A percentile compares a stretch with the other conserved stretches of the same genome.
Conservation (phyloP, 2,113 vertebrate species). For the Chionomys nivalis region DNA sequence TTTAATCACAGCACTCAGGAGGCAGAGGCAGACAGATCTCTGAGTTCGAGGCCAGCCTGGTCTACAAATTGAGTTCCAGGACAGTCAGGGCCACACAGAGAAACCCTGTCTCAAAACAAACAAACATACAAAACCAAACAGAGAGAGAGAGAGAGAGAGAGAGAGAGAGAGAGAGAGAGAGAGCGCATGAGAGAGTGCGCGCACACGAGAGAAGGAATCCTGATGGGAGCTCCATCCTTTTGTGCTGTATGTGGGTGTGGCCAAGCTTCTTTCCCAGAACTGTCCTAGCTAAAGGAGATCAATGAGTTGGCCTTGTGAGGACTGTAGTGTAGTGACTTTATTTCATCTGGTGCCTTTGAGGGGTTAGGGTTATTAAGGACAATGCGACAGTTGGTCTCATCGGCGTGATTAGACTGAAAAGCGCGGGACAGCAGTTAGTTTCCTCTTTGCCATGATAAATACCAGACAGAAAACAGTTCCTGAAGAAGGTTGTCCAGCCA, state of each 20-base stretch:
- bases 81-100: not conserved
- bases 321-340: not conserved
- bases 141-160: too few species aligned
- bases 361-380: not conserved
- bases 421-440: accelerated
- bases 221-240: too few species aligned
- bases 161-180: too few species aligned
- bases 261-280: too few species aligned
- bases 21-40: too few species aligned
- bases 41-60: not conserved
- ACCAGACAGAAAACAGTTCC: not conserved
- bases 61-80: not conserved
- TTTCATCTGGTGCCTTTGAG: not conserved
- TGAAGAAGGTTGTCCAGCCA: not conserved
- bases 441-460: not conserved
- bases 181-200: too few species aligned
- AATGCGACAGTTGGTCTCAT: not conserved
- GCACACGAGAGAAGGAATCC: too few species aligned
- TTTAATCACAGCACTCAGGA: too few species aligned
- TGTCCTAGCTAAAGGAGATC: too few species aligned
- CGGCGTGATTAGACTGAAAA: not conserved
- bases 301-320: too few species aligned
- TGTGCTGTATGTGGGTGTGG: too few species aligned
- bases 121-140: too few species aligned
- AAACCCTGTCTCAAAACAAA: not conserved